Evolutionary conservation across 2,888 invertebrate species (phyloP), one percentile per base, ranked within the genome.

Genomic region (Linyphia triangularis): DNA sequence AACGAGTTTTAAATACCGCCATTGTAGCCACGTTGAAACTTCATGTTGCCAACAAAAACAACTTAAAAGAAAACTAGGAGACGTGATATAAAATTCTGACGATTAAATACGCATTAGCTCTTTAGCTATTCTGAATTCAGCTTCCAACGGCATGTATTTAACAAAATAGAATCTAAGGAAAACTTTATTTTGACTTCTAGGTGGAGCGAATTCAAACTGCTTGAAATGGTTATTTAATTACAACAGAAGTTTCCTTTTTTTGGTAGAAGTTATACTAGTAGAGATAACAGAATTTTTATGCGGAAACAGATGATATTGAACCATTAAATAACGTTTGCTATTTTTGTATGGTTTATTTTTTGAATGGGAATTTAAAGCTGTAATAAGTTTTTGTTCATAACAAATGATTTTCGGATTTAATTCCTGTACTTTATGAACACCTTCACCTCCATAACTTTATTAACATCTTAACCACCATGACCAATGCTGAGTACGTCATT

Each of bases 91-190:
- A 77, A 77, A 22, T 77, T 61, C 26, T n/a, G 24, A n/a, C 30
- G 61, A 77, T 77, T 77, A 77, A 77, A 77, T 40, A 37, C 59
- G 33, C 75, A 24, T 77, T 77, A 77, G 4, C 59, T 37, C 24
- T n/a, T 40, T 37, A 22, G 9, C 24, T 22, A 70, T 24, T 24
- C 10, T 43, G 24, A 26, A 70, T 70, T 51, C 51, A 6, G 13
- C 51, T 51, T n/a, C n/a, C n/a, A n/a, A n/a, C n/a, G 51, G 51
- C n/a, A n/a, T 2, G 13, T 51, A 13, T n/a, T 2, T 51, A 16
- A n/a, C 7, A 43, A 70, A 70, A 70, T 43, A 13, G 10, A 40
- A 70, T 26, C 43, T 26, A n/a, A 22, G n/a, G 43, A 51, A 51
- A 51, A 51, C 16, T 40, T 9, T 40, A n/a, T 51, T 51, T 51